These are phyloP conservation scores for Ichneumoninae sp. DNA, from an alignment of 2,888 invertebrate species.

Conservation along the genomic window DNA sequence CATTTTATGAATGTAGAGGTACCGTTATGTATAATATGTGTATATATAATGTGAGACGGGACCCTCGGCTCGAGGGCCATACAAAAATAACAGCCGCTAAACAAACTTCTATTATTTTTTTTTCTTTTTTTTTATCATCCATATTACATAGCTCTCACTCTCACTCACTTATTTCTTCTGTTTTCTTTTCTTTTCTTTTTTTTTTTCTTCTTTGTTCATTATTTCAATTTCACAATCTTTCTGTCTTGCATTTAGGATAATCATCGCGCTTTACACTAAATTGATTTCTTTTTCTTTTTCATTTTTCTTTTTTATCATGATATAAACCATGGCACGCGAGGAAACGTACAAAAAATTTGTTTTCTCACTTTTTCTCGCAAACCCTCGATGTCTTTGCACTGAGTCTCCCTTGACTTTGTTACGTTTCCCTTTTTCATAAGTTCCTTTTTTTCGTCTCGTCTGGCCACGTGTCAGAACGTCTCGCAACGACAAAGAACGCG, in stretches of 20 bases:
- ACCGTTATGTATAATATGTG: conserved; percentile 72
- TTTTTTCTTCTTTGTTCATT: conserved; percentile 45
- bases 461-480: conserved; percentile 50
- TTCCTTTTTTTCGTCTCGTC: conserved; percentile 24
- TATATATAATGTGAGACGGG: conserved; percentile 70
- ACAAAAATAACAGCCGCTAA: conserved; percentile 83
- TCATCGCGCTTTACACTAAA: conserved; percentile 55
- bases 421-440: conserved; percentile 25
- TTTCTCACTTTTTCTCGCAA: conserved; percentile 29
- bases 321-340: conserved; percentile 32
- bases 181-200: conserved; percentile 49
- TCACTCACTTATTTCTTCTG: conserved; percentile 63
- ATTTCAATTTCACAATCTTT: conserved; percentile 35
- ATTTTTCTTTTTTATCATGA: conserved; percentile 35
- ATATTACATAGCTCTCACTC: conserved; percentile 66
- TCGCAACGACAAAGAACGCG: conserved; percentile 29
- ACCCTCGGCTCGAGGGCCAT: conserved; percentile 78
- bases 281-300: conserved; percentile 38
- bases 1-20: conserved; percentile 65
- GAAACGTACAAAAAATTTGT: conserved; percentile 48
- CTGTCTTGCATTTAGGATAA: conserved; percentile 53
- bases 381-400: conserved; percentile 43
- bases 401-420: conserved; percentile 43
- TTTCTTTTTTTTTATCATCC: conserved; percentile 67
- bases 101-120: conserved; percentile 76